Evolutionary conservation across 2,888 invertebrate species (phyloP).

Genomic region (Gisinianus flammeolus): DNA sequence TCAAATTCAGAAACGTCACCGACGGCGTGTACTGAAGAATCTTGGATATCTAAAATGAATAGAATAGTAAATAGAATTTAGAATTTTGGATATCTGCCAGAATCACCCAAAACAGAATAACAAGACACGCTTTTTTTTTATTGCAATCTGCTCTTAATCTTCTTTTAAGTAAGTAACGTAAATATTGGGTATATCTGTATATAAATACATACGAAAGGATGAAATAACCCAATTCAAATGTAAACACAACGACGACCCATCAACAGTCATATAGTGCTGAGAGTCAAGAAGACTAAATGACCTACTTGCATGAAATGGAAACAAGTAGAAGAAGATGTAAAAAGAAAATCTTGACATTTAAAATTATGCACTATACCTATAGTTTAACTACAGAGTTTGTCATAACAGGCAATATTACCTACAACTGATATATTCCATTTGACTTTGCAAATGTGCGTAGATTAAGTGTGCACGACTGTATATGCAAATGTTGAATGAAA

Average conservation of each 20-base stretch:
- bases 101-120: neutral
- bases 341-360: neutral
- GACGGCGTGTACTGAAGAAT: conserved; percentile 87
- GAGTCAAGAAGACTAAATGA: neutral
- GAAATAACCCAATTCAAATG: neutral
- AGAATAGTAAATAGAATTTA: conserved; percentile 31
- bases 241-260: neutral
- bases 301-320: conserved; percentile 4
- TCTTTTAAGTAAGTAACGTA: too few relatives aligned
- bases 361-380: neutral
- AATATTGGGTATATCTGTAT: neutral
- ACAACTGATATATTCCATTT: neutral
- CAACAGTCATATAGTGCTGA: neutral
- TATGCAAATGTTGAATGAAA: neutral
- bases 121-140: neutral
- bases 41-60: conserved; percentile 73
- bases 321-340: neutral
- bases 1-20: conserved; percentile 88
- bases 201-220: neutral
- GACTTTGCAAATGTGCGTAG: neutral
- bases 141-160: too few relatives aligned
- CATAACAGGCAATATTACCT: neutral
- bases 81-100: neutral
- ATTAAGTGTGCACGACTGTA: neutral
- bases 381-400: neutral